These are phyloP conservation scores for Willisornis vidua DNA, from an alignment of 2,113 vertebrate genomes.

Conservation along the genomic window DNA sequence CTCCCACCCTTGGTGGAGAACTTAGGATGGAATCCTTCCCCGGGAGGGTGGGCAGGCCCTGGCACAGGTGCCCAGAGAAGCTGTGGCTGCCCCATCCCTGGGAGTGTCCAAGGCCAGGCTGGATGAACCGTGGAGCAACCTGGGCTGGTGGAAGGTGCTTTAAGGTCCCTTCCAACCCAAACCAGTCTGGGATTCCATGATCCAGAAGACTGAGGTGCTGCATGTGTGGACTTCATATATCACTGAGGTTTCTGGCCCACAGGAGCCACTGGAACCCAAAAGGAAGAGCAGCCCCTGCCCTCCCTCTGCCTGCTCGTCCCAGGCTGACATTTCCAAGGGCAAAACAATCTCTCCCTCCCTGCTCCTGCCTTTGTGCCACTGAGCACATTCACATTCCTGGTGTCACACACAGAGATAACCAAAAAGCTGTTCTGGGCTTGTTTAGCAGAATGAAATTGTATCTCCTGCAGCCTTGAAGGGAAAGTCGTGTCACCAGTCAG, in stretches of 20 bases:
- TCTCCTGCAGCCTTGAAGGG: conserved; percentile 20
- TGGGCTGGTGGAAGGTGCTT: neutral
- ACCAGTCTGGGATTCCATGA: neutral
- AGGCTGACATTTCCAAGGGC: neutral
- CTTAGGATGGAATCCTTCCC: neutral
- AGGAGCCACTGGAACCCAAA: neutral
- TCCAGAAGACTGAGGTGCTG: neutral
- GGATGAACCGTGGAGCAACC: neutral
- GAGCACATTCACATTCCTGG: neutral
- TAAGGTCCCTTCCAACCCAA: neutral
- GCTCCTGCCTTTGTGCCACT: neutral
- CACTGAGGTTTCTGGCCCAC: neutral
- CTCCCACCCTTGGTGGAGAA: neutral
- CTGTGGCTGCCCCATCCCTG: neutral
- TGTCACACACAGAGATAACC: neutral
- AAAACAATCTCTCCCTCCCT: neutral
- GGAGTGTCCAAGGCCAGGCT: neutral
- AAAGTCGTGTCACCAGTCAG: neutral
- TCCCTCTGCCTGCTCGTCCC: neutral
- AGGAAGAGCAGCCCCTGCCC: neutral
- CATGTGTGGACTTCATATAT: neutral
- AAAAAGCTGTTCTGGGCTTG: neutral
- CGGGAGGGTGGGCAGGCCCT: neutral
- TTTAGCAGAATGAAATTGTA: conserved; percentile 36
- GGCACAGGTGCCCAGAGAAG: neutral